A percentile compares a stretch with the other conserved stretches of the same genome.
These are phyloP conservation scores for Nasonovia ribisnigri DNA, from an alignment of 2,888 invertebrate genomes.

Conservation along the genomic window DNA sequence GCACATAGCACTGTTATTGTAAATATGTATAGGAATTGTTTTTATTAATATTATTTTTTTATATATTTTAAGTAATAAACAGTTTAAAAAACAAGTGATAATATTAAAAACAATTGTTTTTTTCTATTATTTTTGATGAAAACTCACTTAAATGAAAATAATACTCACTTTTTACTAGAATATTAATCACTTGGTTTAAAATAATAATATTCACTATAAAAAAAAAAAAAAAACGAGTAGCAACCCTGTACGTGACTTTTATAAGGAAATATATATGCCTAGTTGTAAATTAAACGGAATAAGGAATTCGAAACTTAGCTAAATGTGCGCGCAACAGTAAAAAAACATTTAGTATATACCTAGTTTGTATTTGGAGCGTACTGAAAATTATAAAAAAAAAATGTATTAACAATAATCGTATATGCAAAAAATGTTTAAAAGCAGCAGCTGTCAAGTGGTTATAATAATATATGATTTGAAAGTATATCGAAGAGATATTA, in stretches of 20 bases:
- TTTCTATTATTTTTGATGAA: too few relatives aligned
- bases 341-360: neutral
- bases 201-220: too few relatives aligned
- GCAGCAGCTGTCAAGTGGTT: neutral
- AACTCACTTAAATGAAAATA: too few relatives aligned
- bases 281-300: neutral
- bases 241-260: neutral
- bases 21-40: too few relatives aligned
- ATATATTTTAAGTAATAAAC: too few relatives aligned
- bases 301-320: neutral
- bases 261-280: neutral
- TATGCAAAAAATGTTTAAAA: neutral
- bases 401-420: neutral
- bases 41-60: too few relatives aligned
- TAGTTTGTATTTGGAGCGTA: neutral
- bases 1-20: too few relatives aligned
- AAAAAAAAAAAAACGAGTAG: too few relatives aligned
- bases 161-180: too few relatives aligned
- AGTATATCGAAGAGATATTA: constrained; percentile 5
- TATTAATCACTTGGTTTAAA: too few relatives aligned
- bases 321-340: neutral
- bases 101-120: too few relatives aligned
- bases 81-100: too few relatives aligned
- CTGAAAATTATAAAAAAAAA: neutral
- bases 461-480: constrained; percentile 17